phyloP scores from a whole-genome alignment of 2,113 vertebrate species.

The Rissa tridactyla region DNA sequence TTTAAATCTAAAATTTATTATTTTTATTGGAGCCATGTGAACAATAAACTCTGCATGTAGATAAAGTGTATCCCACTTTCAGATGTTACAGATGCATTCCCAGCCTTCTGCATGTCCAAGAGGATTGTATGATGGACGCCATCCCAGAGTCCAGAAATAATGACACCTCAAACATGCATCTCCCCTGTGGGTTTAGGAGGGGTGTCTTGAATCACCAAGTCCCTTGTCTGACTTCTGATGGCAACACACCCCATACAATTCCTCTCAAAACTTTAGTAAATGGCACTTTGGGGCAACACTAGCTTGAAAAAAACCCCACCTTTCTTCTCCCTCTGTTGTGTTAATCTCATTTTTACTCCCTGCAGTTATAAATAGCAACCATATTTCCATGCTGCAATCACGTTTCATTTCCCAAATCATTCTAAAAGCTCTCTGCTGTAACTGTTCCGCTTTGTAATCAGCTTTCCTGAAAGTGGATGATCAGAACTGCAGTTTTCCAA shows the following conservation, averaged over 20 bases:
- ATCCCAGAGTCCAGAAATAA: background rate
- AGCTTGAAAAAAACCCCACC: background rate
- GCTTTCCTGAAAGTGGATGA: constrained; percentile 38
- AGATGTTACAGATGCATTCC: background rate
- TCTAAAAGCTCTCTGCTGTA: constrained; percentile 47
- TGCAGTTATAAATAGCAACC: constrained; percentile 43
- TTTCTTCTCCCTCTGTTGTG: background rate
- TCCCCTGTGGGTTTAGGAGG: background rate
- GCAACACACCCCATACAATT: background rate
- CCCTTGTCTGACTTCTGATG: background rate
- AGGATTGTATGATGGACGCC: background rate
- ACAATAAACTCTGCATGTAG: background rate
- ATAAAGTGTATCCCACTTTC: background rate
- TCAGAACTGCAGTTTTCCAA: constrained; percentile 35
- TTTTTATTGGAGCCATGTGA: background rate
- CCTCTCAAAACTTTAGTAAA: background rate
- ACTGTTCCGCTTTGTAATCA: constrained; percentile 57
- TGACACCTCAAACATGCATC: background rate
- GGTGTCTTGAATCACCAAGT: background rate
- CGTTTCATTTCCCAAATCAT: constrained; percentile 48
- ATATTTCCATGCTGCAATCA: constrained; percentile 51
- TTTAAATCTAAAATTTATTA: background rate
- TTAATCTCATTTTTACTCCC: constrained; percentile 3
- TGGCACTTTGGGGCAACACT: background rate
- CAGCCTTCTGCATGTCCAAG: background rate